Base-by-base conservation (phyloP, 2,113 vertebrate genomes). In the Cyprinodon variegatus region DNA sequence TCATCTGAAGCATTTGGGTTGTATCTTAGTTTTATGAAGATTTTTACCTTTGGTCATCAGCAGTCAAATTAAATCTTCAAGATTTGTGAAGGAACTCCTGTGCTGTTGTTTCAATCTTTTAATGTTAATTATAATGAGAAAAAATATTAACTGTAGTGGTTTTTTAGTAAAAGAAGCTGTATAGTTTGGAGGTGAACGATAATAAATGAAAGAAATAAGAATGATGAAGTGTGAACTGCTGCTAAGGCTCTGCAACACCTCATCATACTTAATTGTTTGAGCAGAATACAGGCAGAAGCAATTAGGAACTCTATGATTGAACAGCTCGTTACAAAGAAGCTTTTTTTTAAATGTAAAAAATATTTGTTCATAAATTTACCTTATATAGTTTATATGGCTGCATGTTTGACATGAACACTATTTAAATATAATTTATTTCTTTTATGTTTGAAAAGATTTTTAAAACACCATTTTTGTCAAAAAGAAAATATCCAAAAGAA, bases 281-380 rank as follows among this genome's bases (percentile, higher is more conserved):
- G 88, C 78, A 82, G 75, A 85, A 83, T 70, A 75, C 84, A 89
- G 80, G 87, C 83, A 90, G 61, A 91, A 80, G 79, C 87, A 85
- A 89, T 92, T 87, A 92, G 77, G 60, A 76, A 48, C 4, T 72
- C 75, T 85, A 87, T 81, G 81, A 83, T 85, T 79, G 77, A 74
- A 53, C 78, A 78, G 45, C 65, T 81, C 64, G 78, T 68, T 75
- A 83, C 77, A 83, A 76, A 68, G 73, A 73, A 74, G 70, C 72
- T 78, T 83, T 61, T 17, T 61, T 13, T 62, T n/a, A 15, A 13
- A 82, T 68, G 74, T 43, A 61, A 39, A 74, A 82, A 71, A 74
- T 79, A 72, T 40, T 62, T 64, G 68, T 2, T 78, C 69, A 70
- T 76, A 85, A 79, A 74, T 67, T 73, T 72, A 73, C 36, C 22